Conservation (phyloP, 2,888 invertebrate genomes). For the Cartodere bifasciata region DNA sequence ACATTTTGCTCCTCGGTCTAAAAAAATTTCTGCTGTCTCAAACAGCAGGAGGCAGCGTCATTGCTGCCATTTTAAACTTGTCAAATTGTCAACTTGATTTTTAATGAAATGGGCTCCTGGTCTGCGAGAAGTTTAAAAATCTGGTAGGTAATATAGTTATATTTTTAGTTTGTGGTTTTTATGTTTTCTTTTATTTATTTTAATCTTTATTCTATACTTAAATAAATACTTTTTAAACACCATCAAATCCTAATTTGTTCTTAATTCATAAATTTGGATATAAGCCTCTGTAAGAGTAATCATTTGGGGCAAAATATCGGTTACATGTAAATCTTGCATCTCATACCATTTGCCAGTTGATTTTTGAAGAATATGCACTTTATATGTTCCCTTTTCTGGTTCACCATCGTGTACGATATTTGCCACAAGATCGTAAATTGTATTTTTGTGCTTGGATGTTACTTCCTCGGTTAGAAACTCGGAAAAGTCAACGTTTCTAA, state of each 20-base stretch:
- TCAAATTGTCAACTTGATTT: no score
- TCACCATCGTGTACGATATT: conserved; percentile 99
- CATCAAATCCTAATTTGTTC: conserved; percentile 15
- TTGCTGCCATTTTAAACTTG: no score
- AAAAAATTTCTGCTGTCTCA: no score
- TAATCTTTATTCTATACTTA: no score
- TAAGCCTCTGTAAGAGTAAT: conserved; percentile 98
- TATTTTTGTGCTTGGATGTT: conserved; percentile 62
- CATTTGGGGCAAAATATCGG: conserved; percentile 98
- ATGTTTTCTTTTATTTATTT: no score
- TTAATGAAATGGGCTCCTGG: no score
- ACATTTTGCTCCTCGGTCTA: no score
- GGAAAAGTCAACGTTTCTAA: conserved; percentile 91
- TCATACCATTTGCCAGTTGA: conserved; percentile 76
- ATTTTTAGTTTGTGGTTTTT: no score
- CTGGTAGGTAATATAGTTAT: no score
- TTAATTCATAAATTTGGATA: conserved; percentile 72
- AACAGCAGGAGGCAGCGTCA: no score
- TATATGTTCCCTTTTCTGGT: conserved; percentile 86
- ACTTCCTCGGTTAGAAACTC: conserved; percentile 84
- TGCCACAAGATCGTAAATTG: conserved; percentile 93
- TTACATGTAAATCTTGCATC: conserved; percentile 92
- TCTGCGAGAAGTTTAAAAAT: no score
- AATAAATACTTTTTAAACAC: no score
- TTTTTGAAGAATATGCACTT: conserved; percentile 86